Base-by-base conservation (phyloP, 2,113 vertebrate genomes). In the Indri indri region DNA sequence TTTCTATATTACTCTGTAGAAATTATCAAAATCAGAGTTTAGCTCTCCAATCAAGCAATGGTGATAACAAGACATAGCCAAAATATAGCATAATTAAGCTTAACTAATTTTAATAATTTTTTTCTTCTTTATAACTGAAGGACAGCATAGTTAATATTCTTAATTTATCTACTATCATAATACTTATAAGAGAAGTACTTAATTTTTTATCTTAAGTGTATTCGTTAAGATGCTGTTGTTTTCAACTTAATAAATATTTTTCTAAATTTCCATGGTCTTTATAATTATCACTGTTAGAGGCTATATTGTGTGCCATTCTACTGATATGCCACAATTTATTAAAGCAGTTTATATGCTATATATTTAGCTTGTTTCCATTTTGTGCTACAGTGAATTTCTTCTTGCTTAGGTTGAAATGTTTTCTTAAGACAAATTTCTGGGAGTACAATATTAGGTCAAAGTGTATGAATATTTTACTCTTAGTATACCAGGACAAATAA, bases 41-140 rank as follows among this genome's bases (percentile, higher is more conserved):
- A 81, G 30, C 8, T 77, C 6, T 34, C 42, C 18, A 86, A 4
- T 3, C 66, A 96, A 70, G 37, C 37, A 92, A 59, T n/a, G 5
- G 82, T 30, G 12, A 66, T 11, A 76, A 14, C 37, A 90, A 84
- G 17, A 81, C 1, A 65, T 37, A 20, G 90, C 3, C 9, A 96
- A 66, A 8, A 23, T 14, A 57, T 27, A 11, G 14, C 27, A 96
- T 23, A 80, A 71, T 27, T 79, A 86, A 77, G 14, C 61, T 54
- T 81, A 82, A 40, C 10, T 63, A 40, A 76, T 66, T 94, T 76
- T 94, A 7, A 54, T 65, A 57, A 77, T 68, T 90, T 91, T 40
- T 94, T 88, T 90, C 54, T 68, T 74, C 40, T 74, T 93, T 37
- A 91, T 74, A 84, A 80, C 45, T 40, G 30, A 94, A 82, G 10